Base-by-base conservation (phyloP, 2,797 vertebrate genomes). In the Thaleichthys pacificus region DNA sequence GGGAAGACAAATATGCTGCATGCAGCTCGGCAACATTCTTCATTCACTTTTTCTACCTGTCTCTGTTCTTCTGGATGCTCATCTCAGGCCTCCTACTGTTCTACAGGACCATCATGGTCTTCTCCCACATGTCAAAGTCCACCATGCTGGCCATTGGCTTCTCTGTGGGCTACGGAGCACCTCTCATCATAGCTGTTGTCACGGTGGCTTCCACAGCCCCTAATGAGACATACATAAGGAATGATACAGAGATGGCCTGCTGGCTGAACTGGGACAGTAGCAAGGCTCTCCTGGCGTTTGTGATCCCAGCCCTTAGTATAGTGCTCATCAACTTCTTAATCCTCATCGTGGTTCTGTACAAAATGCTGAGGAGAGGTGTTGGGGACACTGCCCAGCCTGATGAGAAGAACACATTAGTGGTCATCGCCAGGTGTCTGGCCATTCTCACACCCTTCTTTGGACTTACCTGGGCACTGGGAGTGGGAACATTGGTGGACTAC, bases 11-110 rank as follows among this genome's bases (percentile, higher is more conserved):
- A 1, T 1, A 5, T 0, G 76, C 30, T 0, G 72, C 91, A 19
- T 99, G 97, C 54, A 80, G 79, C 21, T 76, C 94, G 0, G 89
- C 92, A 17, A 94, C 96, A 0, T 98, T 96, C 86, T 97, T 97
- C 42, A 91, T 92, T 61, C 96, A 98, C 73, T 91, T 97, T 58
- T 97, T 97, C 87, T 98, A 98, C 80, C 91, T 98, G 1, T 93
- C 95, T 0, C 85, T 95, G 77, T 97, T 98, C 77, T 98, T 98
- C 87, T 98, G 96, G 96, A 97, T 97, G 96, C 88, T 98, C 9
- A 93, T 92, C 0, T 92, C 95, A 47, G 96, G 93, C 12, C 93
- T 97, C 60, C 93, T 97, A 77, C 93, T 97, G 5, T 94, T 97
- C 74, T 97, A 97, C 78, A 92, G 94, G 17, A 89, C 95, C 19